Evolutionary conservation across 2,113 vertebrate species (phyloP).

Genomic region (Nibea albiflora): DNA sequence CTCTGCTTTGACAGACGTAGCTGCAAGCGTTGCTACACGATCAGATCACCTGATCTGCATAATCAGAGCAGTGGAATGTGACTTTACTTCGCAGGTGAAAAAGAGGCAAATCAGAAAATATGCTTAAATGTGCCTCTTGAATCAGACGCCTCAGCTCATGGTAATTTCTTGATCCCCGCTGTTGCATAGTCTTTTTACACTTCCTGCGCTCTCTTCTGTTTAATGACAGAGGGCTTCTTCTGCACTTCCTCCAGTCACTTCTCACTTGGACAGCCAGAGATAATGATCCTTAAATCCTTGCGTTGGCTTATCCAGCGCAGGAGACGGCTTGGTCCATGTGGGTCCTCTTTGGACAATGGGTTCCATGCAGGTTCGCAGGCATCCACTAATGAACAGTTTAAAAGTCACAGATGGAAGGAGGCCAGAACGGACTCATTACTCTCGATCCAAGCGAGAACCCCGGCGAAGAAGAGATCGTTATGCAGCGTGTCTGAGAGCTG

Average conservation of each 20-base stretch:
- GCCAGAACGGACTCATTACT: slow-evolving; percentile 27
- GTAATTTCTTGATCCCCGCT: slow-evolving; percentile 31
- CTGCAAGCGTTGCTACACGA: slow-evolving; percentile 51
- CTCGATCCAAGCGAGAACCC: slow-evolving; percentile 6
- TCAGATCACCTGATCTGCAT: slow-evolving; percentile 61
- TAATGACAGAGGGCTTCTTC: slow-evolving; percentile 19
- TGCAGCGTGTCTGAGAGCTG: not conserved
- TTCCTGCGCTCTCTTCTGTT: slow-evolving; percentile 12
- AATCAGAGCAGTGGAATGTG: slow-evolving; percentile 63
- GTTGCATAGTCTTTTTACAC: slow-evolving; percentile 2
- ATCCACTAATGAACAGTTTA: slow-evolving; percentile 58
- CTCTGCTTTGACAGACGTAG: slow-evolving; percentile 29
- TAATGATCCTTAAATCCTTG: slow-evolving; percentile 64
- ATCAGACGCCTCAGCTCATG: slow-evolving; percentile 20
- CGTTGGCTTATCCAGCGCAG: slow-evolving; percentile 11
- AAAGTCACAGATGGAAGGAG: slow-evolving; percentile 45
- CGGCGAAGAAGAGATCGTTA: slow-evolving; percentile 4
- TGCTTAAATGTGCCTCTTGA: slow-evolving; percentile 23
- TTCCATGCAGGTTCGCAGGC: slow-evolving; percentile 19
- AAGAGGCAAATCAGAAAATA: slow-evolving; percentile 40
- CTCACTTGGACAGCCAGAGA: slow-evolving; percentile 54
- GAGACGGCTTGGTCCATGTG: slow-evolving; percentile 6
- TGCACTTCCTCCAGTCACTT: slow-evolving; percentile 30
- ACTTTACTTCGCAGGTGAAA: slow-evolving; percentile 43
- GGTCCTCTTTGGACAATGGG: slow-evolving; percentile 23